Conservation (phyloP, 2,113 vertebrate genomes). For the Aix galericulata region DNA sequence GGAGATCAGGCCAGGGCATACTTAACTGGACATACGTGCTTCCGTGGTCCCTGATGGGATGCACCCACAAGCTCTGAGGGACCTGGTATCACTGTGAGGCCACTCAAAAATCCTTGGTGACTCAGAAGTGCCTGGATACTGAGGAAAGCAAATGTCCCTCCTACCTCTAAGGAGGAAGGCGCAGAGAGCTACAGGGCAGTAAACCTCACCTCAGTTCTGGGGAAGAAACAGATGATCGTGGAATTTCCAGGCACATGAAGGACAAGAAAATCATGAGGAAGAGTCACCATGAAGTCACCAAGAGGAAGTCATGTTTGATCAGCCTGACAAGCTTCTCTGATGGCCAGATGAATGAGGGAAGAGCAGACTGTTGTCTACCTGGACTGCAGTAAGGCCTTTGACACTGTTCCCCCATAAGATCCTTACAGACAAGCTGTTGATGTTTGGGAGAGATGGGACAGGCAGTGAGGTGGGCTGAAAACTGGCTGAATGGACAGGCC, state of each 20-base stretch:
- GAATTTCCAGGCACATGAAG: not conserved
- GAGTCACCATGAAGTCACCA: not conserved
- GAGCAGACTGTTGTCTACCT: not conserved
- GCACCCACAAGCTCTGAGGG: not conserved
- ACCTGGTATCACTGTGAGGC: not conserved
- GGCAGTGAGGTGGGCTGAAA: not conserved
- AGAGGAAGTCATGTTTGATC: not conserved
- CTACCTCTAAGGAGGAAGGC: not conserved
- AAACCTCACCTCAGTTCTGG: not conserved
- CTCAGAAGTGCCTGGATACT: not conserved
- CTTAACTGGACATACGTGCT: not conserved
- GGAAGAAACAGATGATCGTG: not conserved
- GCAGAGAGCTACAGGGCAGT: not conserved
- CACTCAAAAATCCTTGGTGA: not conserved
- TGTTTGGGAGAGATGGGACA: not conserved
- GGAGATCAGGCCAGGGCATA: not conserved
- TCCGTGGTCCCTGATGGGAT: not conserved
- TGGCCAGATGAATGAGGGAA: not conserved
- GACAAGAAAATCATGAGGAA: not conserved
- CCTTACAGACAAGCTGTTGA: not conserved
- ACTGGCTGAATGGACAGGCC: not conserved
- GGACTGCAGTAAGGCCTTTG: not conserved
- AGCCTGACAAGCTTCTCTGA: not conserved
- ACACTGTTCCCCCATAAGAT: fast-evolving
- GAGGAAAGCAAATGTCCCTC: not conserved